These are phyloP conservation scores for Burhinus bistriatus DNA, from an alignment of 2,113 vertebrate species.

Conservation along the genomic window DNA sequence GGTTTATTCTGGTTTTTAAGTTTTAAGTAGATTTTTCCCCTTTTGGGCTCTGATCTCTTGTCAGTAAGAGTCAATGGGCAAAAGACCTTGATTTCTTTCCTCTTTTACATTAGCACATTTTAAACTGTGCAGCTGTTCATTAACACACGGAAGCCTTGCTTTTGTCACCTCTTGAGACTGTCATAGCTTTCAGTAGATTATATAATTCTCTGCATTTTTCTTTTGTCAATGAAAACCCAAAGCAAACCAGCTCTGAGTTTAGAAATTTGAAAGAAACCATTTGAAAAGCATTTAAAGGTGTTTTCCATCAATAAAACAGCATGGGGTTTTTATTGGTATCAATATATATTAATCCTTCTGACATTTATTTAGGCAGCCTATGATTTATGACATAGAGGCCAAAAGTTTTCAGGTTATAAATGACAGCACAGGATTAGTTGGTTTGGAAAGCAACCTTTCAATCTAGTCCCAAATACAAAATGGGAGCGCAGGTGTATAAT, in stretches of 20 bases:
- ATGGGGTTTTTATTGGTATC: neutral
- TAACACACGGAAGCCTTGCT: neutral
- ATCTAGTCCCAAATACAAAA: neutral
- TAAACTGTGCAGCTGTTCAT: neutral
- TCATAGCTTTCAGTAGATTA: neutral
- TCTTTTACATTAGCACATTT: neutral
- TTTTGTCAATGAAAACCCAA: neutral
- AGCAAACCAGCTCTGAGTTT: neutral
- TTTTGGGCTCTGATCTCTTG: neutral
- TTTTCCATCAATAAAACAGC: neutral
- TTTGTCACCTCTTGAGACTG: neutral
- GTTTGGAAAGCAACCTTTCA: neutral
- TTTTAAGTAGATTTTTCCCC: neutral
- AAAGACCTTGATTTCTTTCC: neutral
- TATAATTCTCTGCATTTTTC: neutral
- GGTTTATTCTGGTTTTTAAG: neutral
- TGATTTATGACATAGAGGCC: neutral
- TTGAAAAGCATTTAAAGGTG: neutral
- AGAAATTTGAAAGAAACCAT: neutral
- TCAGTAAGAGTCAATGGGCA: neutral
- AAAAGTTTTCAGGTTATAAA: neutral
- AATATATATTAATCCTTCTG: neutral
- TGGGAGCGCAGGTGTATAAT: accelerated
- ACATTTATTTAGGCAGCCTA: neutral
- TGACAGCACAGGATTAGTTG: neutral